phyloP scores from a whole-genome alignment of 1,140 invertebrate species.

The Antheraea pernyi region DNA sequence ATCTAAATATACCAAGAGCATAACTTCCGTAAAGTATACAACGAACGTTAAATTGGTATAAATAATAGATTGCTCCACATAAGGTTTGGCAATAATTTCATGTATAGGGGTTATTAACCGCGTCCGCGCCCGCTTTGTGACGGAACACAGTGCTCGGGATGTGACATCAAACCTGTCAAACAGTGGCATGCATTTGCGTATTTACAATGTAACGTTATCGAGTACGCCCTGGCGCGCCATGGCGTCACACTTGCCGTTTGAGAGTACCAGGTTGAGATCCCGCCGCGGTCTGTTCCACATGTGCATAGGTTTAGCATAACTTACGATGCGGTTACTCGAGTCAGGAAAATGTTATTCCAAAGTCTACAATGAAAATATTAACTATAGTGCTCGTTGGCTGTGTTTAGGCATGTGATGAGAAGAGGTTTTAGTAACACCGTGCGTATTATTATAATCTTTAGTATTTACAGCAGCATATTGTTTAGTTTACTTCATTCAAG shows the following conservation, averaged over 20 bases:
- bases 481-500: not conserved
- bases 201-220: constrained; percentile 63
- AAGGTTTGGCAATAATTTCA: not conserved
- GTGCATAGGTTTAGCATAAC: constrained; percentile 78
- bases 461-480: constrained; percentile 71
- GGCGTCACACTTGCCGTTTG: constrained; percentile 34
- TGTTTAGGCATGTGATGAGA: constrained; percentile 77
- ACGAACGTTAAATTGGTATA: not conserved
- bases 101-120: constrained; percentile 32
- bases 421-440: constrained; percentile 77
- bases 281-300: constrained; percentile 61
- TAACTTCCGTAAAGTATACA: not conserved
- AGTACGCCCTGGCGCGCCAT: constrained; percentile 43
- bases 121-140: constrained; percentile 73
- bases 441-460: constrained; percentile 60
- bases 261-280: constrained; percentile 44
- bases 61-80: not conserved
- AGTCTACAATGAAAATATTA: constrained; percentile 76
- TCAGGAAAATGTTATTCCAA: constrained; percentile 75
- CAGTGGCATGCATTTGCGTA: constrained; percentile 78
- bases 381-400: constrained; percentile 77
- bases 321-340: constrained; percentile 75
- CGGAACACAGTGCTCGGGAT: constrained; percentile 79
- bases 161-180: constrained; percentile 78
- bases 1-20: not conserved